phyloP scores from a whole-genome alignment of 2,797 vertebrate genomes.

The Spinus pinus region DNA sequence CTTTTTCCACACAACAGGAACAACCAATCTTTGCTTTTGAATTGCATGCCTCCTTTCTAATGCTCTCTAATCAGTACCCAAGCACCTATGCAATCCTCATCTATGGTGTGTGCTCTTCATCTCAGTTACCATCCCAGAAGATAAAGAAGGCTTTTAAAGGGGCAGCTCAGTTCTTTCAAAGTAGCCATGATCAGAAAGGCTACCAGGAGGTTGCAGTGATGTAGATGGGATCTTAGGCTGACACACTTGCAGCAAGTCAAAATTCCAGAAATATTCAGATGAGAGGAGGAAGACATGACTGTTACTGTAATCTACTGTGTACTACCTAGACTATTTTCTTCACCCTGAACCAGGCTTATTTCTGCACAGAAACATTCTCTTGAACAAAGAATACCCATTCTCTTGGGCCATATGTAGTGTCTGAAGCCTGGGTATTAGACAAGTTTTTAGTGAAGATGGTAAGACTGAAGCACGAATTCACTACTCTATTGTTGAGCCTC shows the following conservation, averaged over 20 bases:
- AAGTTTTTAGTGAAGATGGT: neutral
- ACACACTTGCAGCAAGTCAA: neutral
- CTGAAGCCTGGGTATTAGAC: neutral
- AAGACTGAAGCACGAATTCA: neutral
- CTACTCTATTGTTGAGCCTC: neutral
- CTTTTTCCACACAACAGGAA: fast-evolving
- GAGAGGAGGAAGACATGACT: neutral
- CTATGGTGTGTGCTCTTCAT: fast-evolving
- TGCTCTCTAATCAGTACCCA: neutral
- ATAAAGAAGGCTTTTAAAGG: neutral
- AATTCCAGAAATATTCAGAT: neutral
- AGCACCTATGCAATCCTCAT: neutral
- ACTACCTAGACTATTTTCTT: neutral
- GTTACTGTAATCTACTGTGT: neutral
- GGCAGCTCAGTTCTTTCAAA: neutral
- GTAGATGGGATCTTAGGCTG: neutral
- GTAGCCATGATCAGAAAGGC: fast-evolving
- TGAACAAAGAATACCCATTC: neutral
- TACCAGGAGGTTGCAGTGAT: neutral
- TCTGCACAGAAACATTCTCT: neutral
- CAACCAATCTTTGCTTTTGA: neutral
- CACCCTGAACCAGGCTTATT: neutral
- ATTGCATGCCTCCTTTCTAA: neutral
- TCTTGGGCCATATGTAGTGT: neutral
- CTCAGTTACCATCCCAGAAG: neutral